Conservation (phyloP, 1,140 invertebrate genomes). For the Lepidurus couesii region DNA sequence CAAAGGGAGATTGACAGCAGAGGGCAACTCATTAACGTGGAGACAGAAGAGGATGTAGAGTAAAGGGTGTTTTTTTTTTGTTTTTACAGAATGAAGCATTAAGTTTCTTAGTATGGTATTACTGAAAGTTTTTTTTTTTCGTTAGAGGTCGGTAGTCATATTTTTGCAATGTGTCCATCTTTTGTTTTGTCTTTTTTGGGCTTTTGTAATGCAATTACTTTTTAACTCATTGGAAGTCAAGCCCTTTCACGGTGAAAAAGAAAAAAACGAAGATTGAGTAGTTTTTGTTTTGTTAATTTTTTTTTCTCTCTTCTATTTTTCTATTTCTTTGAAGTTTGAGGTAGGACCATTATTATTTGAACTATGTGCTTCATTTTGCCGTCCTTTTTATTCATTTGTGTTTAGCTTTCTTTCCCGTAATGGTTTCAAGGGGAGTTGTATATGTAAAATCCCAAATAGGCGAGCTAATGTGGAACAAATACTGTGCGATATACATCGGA, state of each 20-base stretch:
- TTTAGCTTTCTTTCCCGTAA: neutral
- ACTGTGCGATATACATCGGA: conserved; percentile 5
- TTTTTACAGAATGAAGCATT: neutral
- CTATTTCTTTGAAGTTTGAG: neutral
- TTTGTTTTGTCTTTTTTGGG: neutral
- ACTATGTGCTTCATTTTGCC: neutral
- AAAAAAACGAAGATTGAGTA: neutral
- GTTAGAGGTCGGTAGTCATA: neutral
- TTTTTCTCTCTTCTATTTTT: too few relatives aligned
- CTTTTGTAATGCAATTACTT: neutral
- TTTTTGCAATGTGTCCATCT: neutral
- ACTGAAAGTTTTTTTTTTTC: neutral
- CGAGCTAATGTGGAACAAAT: conserved; percentile 13
- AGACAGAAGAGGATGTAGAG: neutral
- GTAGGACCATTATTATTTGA: neutral
- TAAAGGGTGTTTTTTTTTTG: neutral
- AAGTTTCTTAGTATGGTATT: neutral
- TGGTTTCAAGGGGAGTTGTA: neutral
- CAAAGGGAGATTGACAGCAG: conserved; percentile 75
- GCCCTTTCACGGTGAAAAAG: neutral
- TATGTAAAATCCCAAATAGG: conserved; percentile 9
- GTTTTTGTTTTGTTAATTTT: neutral
- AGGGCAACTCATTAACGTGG: neutral
- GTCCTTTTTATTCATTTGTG: conserved; percentile 3
- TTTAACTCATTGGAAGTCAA: neutral